These are phyloP conservation scores for Lerista edwardsae DNA, from an alignment of 2,797 vertebrate species.

Conservation along the genomic window DNA sequence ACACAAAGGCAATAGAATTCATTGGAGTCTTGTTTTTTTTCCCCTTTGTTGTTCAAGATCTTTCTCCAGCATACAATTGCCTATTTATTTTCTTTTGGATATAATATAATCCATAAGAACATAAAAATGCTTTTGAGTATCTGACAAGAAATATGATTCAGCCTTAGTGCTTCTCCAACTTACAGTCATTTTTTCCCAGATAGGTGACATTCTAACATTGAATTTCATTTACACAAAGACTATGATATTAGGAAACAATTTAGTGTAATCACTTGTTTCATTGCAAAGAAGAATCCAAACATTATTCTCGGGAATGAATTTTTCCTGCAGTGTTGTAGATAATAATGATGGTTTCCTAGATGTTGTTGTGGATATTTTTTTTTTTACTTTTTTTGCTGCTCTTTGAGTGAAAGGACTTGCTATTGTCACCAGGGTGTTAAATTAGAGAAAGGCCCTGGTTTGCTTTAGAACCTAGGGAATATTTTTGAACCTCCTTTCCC, in stretches of 20 bases:
- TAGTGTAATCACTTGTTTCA: slow-evolving; percentile 59
- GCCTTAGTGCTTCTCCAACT: slow-evolving; percentile 61
- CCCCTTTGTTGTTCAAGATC: slow-evolving; percentile 12
- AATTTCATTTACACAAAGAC: slow-evolving; percentile 66
- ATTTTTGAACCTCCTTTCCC: background rate
- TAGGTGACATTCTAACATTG: slow-evolving; percentile 64
- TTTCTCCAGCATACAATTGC: slow-evolving; percentile 49
- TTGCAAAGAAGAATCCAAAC: slow-evolving; percentile 66
- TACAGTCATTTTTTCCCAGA: slow-evolving; percentile 56
- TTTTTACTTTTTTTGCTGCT: slow-evolving; percentile 42
- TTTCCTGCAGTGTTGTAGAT: slow-evolving; percentile 53
- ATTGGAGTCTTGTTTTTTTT: background rate
- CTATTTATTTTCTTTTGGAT: slow-evolving; percentile 67
- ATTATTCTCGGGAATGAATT: slow-evolving; percentile 64
- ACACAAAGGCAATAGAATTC: background rate
- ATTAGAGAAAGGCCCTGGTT: slow-evolving; percentile 23
- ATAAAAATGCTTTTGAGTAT: slow-evolving; percentile 66
- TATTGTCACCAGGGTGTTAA: slow-evolving; percentile 44
- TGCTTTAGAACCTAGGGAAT: background rate
- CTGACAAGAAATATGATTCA: slow-evolving; percentile 70
- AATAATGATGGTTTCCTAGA: slow-evolving; percentile 57
- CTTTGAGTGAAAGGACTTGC: slow-evolving; percentile 26
- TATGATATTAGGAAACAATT: slow-evolving; percentile 63
- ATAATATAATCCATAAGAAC: slow-evolving; percentile 54
- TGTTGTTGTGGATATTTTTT: slow-evolving; percentile 52